Base-by-base conservation (phyloP, 37 sponge, comb jelly and placozoan species). In the Agelas oroides region DNA sequence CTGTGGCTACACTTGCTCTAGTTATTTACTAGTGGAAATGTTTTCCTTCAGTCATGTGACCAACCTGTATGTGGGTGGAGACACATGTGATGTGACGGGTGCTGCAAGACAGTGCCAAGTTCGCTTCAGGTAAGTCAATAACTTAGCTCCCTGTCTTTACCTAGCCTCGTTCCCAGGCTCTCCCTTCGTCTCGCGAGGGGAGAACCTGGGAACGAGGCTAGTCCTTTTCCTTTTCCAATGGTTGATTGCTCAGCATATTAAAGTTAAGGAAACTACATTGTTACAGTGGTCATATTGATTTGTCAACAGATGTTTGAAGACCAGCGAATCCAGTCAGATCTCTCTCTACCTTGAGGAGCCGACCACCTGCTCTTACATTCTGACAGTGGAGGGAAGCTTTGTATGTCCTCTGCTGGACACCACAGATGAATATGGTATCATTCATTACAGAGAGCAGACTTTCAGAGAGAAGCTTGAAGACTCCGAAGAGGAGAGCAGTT, bases 11-110 rank as follows among this genome's bases (percentile, higher is more conserved):
- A n/a, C n/a, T 54, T 25, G 52, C 23, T 25, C 31, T 25, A 39
- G 5, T 46, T 74, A 40, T 46, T 74, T 12, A 52, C 8, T 46
- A 8, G 8, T 3, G 8, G 8, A 46, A 46, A 12, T 12, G 12
- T 35, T 62, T 1, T 39, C 23, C 34, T 61, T 35, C 67, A 96
- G 94, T 52, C 80, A 78, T 56, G 93, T 96, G 73, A 66, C 65
- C 25, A 91, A 93, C 60, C 70, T 81, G 54, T 96, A 93, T 61
- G 71, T 41, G 21, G 65, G 64, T 24, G 96, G 96, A 30, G 96
- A 95, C 38, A 28, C 46, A 14, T 95, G 96, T 87, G 91, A 96
- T 56, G 74, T 79, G 31, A 93, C 91, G 61, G 88, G 86, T 18
- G 70, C 52, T 30, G 71, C 74, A 24, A 83, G 96, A 46, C 74